Evolutionary conservation across 2,113 vertebrate genomes (phyloP), one percentile per base, ranked within the genome.

Genomic region (Aegotheles bennettii): DNA sequence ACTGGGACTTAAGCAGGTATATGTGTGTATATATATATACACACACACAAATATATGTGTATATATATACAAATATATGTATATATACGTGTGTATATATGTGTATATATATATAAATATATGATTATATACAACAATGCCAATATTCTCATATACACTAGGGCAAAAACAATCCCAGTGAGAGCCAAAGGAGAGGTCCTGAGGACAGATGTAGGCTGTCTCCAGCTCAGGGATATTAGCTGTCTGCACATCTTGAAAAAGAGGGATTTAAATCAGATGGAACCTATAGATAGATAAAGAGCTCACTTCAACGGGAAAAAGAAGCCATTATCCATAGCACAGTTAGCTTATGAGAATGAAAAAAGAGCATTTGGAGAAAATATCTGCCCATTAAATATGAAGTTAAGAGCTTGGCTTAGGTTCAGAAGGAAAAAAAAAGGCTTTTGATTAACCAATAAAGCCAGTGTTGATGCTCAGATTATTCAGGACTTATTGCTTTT

Each of bases 351-450:
- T 75, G 90, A 80, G 93, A 95, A 91, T 64, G 91, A 95, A 89
- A 94, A 95, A 97, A 92, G 88, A 75, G 88, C 94, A 95, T 97
- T 93, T 93, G 94, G 87, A 95, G 88, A 95, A 96, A 96, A 96
- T 95, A 96, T 94, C 92, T 96, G 56, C 95, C 94, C 91, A 94
- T 94, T 95, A 96, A 94, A 96, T 90, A 94, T 43, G 64, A 91
- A 95, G 92, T 91, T 97, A 96, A 96, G 88, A 96, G 90, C 88
- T 94, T 96, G 92, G 94, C 85, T 94, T 92, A 60, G 35, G 56
- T 87, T 93, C 95, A 96, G 92, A 93, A 94, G 35, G 51, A 33
- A 63, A 90, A 91, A 91, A 91, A 96, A 93, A 74, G 43, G 43
- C 51, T 94, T 96, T 96, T 95, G 93, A 93, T 97, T 94, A 95